Conservation (phyloP, 2,888 invertebrate species). For the Choreutis nemorana region DNA sequence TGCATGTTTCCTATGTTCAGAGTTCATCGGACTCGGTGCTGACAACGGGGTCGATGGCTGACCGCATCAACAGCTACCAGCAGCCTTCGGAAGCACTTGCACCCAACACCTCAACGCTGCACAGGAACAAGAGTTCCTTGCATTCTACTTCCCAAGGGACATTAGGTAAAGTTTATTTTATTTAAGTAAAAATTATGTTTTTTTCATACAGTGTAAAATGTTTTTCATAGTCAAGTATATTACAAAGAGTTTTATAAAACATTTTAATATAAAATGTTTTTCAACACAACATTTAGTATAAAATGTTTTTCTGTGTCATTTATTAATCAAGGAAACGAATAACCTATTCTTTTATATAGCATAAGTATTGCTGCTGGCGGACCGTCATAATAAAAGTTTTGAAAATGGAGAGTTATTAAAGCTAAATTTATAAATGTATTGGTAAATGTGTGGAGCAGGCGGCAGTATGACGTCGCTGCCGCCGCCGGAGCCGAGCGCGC, state of each 20-base stretch:
- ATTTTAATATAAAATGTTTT: too few species aligned
- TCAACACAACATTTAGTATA: too few species aligned
- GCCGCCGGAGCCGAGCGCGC: constrained; percentile 32
- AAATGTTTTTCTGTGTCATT: too few species aligned
- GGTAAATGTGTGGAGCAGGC: constrained; percentile 22
- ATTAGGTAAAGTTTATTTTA: constrained; percentile 24
- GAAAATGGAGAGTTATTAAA: too few species aligned
- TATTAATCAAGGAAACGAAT: too few species aligned
- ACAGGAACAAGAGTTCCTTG: constrained; percentile 49
- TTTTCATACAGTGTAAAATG: not conserved
- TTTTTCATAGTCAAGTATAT: too few species aligned
- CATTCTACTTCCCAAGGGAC: constrained; percentile 36
- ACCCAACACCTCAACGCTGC: constrained; percentile 31
- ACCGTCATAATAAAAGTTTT: too few species aligned
- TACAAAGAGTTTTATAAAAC: not conserved
- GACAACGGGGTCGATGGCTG: constrained; percentile 45
- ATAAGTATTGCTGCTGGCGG: too few species aligned
- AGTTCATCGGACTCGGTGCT: constrained; percentile 70
- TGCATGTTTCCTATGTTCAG: too few species aligned
- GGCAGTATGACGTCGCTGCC: constrained; percentile 55
- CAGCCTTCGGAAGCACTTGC: constrained; percentile 26
- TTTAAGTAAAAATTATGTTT: not conserved
- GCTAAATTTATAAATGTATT: too few species aligned
- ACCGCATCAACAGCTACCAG: constrained; percentile 70
- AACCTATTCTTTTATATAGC: too few species aligned